Conservation (phyloP, 2,888 invertebrate genomes). For the Blomia tropicalis region DNA sequence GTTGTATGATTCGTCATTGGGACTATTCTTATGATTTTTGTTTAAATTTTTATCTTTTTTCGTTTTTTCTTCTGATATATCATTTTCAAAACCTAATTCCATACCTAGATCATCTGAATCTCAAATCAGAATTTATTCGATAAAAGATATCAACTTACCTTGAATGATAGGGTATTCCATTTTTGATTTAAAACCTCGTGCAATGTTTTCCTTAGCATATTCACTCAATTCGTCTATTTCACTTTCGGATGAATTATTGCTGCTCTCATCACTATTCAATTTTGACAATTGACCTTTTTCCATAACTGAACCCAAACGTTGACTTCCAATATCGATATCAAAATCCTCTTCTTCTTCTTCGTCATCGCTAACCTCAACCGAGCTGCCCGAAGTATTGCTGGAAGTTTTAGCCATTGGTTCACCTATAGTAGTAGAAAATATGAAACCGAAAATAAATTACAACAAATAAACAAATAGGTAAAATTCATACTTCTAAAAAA, state of each 20-base stretch:
- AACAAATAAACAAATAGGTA: too few species aligned
- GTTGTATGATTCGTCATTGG: neutral
- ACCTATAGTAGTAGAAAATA: neutral
- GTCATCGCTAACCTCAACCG: conserved; percentile 24
- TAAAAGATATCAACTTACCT: neutral
- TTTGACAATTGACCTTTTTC: neutral
- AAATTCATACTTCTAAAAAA: neutral
- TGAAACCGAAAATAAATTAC: neutral
- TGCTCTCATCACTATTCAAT: conserved; percentile 7
- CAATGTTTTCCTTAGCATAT: neutral
- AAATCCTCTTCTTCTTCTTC: conserved; percentile 26
- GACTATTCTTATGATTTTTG: neutral
- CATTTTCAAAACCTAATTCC: neutral
- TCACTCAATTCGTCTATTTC: conserved; percentile 6
- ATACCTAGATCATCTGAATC: neutral
- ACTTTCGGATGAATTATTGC: conserved; percentile 1
- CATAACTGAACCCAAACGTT: neutral
- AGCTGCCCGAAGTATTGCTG: conserved; percentile 21
- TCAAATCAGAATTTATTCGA: neutral
- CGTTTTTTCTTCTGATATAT: neutral
- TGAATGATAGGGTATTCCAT: neutral
- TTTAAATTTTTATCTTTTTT: neutral
- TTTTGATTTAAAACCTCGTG: neutral
- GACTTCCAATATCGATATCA: conserved; percentile 13
- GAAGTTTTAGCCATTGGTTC: neutral